Conservation (phyloP, 2,113 vertebrate species). For the Misgurnus mizolepis region DNA sequence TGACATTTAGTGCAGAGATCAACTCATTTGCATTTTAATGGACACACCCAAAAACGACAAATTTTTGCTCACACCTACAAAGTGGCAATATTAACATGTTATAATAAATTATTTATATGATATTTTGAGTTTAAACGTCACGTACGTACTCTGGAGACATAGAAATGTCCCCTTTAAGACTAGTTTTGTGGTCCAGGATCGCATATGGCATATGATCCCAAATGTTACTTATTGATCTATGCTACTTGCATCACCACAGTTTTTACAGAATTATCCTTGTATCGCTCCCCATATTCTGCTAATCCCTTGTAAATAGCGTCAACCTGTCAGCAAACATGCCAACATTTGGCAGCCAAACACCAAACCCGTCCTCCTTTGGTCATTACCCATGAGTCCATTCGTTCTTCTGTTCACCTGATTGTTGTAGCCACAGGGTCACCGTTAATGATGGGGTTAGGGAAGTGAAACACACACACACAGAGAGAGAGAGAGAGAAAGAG, state of each 20-base stretch:
- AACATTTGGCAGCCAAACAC: not conserved
- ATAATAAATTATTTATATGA: too few relatives aligned
- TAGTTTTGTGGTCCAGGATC: too few relatives aligned
- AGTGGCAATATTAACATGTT: too few relatives aligned
- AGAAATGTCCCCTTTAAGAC: too few relatives aligned
- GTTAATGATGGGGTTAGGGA: conserved; percentile 41
- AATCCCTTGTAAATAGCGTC: conserved; percentile 2
- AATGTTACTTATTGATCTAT: not conserved
- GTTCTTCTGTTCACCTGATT: conserved; percentile 24
- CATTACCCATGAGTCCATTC: conserved; percentile 28
- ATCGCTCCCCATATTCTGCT: not conserved
- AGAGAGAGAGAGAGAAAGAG: too few relatives aligned
- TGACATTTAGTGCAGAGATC: too few relatives aligned
- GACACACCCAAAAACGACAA: too few relatives aligned
- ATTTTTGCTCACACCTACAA: too few relatives aligned
- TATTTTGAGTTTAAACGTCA: too few relatives aligned
- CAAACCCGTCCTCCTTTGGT: not conserved
- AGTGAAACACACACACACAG: not conserved
- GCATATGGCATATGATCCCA: not conserved
- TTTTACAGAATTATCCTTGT: not conserved
- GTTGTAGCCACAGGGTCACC: not conserved
- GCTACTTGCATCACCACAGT: not conserved
- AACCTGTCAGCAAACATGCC: not conserved
- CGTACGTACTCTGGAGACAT: too few relatives aligned
- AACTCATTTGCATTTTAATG: too few relatives aligned